phyloP scores from a whole-genome alignment of 2,888 invertebrate species.

The Xiphydria camelus region DNA sequence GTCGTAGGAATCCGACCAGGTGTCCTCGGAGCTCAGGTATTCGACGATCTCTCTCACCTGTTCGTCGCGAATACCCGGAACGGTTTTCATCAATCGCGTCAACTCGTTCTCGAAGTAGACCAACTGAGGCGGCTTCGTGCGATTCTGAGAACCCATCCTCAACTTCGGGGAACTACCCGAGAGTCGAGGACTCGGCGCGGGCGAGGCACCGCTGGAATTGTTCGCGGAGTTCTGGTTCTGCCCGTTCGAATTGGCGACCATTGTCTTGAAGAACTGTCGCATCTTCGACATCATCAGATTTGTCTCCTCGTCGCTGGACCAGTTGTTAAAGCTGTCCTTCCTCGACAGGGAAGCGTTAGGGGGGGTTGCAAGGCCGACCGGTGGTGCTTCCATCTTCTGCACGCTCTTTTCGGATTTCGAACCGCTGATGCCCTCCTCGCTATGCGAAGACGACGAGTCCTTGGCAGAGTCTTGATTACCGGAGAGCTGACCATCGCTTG shows the following conservation, averaged over 20 bases:
- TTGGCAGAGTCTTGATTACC: conserved; percentile 22
- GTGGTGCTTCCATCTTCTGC: conserved; percentile 10
- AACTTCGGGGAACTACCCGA: conserved; percentile 35
- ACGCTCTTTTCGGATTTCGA: conserved; percentile 21
- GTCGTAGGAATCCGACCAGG: conserved; percentile 92
- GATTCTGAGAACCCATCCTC: conserved; percentile 56
- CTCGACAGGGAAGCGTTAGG: conserved; percentile 68
- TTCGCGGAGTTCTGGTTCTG: conserved; percentile 59
- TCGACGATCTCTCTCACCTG: conserved; percentile 91
- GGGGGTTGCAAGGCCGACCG: conserved; percentile 59
- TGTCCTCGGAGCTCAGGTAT: conserved; percentile 88
- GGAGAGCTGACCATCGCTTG: conserved; percentile 17
- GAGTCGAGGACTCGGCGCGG: conserved; percentile 61
- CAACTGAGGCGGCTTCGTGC: conserved; percentile 81
- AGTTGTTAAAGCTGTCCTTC: conserved; percentile 90
- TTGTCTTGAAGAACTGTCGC: conserved; percentile 89
- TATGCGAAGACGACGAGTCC: conserved; percentile 18
- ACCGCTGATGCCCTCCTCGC: conserved; percentile 6
- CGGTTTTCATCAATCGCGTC: conserved; percentile 89
- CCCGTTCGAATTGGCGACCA: conserved; percentile 69
- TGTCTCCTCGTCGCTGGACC: conserved; percentile 93
- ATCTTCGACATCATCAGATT: conserved; percentile 95
- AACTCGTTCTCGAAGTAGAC: conserved; percentile 89
- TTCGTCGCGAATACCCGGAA: conserved; percentile 87
- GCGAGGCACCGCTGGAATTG: conserved; percentile 61